These are phyloP conservation scores for Epirrhoe tristata DNA, from an alignment of 2,888 invertebrate species.

Conservation along the genomic window DNA sequence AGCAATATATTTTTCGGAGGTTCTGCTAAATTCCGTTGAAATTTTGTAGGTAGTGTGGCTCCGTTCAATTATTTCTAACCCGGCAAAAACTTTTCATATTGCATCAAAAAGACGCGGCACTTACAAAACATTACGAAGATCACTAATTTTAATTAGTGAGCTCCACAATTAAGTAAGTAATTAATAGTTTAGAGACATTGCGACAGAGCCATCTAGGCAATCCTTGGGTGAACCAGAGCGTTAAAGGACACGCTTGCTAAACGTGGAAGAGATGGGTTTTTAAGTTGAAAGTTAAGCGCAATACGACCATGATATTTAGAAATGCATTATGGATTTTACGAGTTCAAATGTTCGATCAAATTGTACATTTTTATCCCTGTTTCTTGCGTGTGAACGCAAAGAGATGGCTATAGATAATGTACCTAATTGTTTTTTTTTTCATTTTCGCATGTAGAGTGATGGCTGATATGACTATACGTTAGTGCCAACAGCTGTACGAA, in stretches of 20 bases:
- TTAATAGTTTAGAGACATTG: slow-evolving; percentile 43
- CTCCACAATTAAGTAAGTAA: slow-evolving; percentile 34
- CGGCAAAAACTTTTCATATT: slow-evolving; percentile 19
- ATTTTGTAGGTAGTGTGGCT: no score
- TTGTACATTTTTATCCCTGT: background rate
- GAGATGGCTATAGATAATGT: background rate
- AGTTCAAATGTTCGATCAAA: background rate
- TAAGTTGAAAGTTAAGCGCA: slow-evolving; percentile 35
- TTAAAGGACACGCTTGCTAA: slow-evolving; percentile 64
- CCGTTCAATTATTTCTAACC: slow-evolving; percentile 5
- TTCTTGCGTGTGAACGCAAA: background rate
- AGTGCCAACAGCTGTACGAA: slow-evolving; percentile 15
- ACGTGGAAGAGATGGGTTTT: slow-evolving; percentile 46
- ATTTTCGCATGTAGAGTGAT: background rate
- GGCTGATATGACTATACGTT: background rate
- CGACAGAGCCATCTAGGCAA: slow-evolving; percentile 60
- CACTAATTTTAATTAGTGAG: slow-evolving; percentile 34
- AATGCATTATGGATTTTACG: background rate
- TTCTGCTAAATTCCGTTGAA: background rate
- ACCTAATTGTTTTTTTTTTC: background rate
- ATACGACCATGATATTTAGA: slow-evolving; percentile 13
- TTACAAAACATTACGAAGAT: slow-evolving; percentile 31
- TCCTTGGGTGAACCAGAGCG: slow-evolving; percentile 77
- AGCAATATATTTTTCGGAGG: background rate
- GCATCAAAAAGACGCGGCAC: slow-evolving; percentile 19